Conservation (phyloP, 2,888 invertebrate species). For the Caenorhabditis auriculariae region DNA sequence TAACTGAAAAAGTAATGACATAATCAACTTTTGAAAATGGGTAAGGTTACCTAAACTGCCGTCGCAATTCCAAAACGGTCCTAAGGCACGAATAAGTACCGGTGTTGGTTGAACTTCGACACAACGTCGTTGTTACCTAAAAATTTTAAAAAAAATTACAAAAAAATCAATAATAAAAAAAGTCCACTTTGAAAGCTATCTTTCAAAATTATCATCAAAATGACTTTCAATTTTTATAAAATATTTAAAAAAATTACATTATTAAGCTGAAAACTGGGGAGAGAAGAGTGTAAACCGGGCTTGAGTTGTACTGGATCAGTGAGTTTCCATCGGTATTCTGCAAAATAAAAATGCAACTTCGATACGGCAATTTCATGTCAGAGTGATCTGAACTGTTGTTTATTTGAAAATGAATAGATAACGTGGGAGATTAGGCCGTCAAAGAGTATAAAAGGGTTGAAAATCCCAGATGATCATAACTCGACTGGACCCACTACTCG, state of each 20-base stretch:
- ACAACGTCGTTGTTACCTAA: slow-evolving; percentile 86
- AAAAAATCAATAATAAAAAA: neutral
- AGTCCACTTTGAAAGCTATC: neutral
- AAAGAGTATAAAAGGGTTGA: too few relatives aligned
- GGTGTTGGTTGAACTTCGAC: slow-evolving; percentile 93
- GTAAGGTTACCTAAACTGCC: slow-evolving; percentile 82
- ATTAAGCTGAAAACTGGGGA: slow-evolving; percentile 77
- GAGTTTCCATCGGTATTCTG: slow-evolving; percentile 85
- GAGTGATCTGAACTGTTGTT: neutral
- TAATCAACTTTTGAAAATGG: neutral
- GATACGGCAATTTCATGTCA: neutral
- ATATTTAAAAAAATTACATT: slow-evolving; percentile 13
- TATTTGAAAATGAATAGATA: too few relatives aligned
- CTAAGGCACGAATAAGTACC: slow-evolving; percentile 95
- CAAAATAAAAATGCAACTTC: too few relatives aligned
- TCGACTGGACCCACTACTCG: too few relatives aligned
- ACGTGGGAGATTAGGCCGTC: too few relatives aligned
- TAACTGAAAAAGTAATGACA: slow-evolving; percentile 71
- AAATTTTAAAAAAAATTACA: neutral
- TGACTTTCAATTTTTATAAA: neutral
- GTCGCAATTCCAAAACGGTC: slow-evolving; percentile 90
- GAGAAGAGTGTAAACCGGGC: slow-evolving; percentile 67
- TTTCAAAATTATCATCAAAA: neutral
- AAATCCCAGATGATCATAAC: too few relatives aligned
- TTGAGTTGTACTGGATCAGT: slow-evolving; percentile 88